These are phyloP conservation scores for Torymus texanus DNA, from an alignment of 2,888 invertebrate genomes.

Conservation along the genomic window DNA sequence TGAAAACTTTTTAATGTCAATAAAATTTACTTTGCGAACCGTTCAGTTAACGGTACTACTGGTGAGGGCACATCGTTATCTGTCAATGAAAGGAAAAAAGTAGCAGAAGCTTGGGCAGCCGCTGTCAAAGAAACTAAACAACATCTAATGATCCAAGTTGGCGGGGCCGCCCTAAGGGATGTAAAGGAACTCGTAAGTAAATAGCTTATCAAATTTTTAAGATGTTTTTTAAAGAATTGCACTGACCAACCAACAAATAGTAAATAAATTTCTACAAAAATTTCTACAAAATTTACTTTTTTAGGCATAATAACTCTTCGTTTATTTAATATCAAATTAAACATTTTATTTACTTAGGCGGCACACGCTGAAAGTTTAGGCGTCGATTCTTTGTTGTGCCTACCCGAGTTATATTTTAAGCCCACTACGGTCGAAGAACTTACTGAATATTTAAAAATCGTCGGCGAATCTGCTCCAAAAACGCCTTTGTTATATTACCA, in stretches of 20 bases:
- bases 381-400: conserved; percentile 82
- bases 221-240: too few relatives aligned
- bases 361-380: conserved; percentile 81
- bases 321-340: not conserved
- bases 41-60: conserved; percentile 85
- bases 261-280: too few relatives aligned
- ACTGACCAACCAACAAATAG: too few relatives aligned
- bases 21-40: conserved; percentile 12
- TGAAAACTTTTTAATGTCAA: too few relatives aligned
- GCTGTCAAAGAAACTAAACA: conserved; percentile 78
- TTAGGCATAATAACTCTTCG: not conserved
- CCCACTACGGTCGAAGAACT: conserved; percentile 80
- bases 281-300: too few relatives aligned
- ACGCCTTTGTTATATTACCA: conserved; percentile 90
- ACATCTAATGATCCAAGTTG: conserved; percentile 84
- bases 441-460: conserved; percentile 81
- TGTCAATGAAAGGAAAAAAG: conserved; percentile 81
- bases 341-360: conserved; percentile 76
- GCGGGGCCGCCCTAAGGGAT: conserved; percentile 82
- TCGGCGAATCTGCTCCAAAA: conserved; percentile 84
- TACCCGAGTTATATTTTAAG: conserved; percentile 87
- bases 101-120: conserved; percentile 81
- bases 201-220: not conserved
- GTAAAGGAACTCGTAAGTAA: conserved; percentile 81
- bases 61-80: conserved; percentile 86